Conservation (phyloP, 2,888 invertebrate genomes). For the Seladonia tumulorum region DNA sequence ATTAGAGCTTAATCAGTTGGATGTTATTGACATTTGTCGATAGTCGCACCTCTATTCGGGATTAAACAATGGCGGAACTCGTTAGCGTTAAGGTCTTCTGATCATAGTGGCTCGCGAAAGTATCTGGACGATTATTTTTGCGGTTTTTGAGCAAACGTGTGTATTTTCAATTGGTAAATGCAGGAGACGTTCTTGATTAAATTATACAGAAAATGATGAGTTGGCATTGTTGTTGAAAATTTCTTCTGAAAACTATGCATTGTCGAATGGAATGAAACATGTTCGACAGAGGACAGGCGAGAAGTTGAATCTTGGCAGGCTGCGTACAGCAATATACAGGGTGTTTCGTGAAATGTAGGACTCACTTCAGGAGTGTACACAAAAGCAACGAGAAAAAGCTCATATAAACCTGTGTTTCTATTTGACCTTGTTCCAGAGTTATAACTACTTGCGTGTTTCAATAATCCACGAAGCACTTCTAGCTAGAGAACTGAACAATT, state of each 20-base stretch:
- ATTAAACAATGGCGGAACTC: constrained; percentile 24
- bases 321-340: neutral
- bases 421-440: neutral
- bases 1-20: neutral
- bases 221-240: neutral
- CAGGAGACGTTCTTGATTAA: too few species aligned
- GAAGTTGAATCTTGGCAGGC: neutral
- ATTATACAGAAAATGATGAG: too few species aligned
- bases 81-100: constrained; percentile 71
- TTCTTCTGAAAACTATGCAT: neutral
- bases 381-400: neutral
- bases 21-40: neutral
- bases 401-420: neutral
- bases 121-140: neutral
- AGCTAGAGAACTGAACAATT: neutral
- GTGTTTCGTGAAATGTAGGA: neutral
- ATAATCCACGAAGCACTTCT: neutral
- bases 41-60: neutral
- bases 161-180: too few species aligned
- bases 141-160: too few species aligned
- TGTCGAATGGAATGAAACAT: neutral
- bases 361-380: neutral
- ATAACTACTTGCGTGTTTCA: neutral
- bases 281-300: neutral
- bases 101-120: constrained; percentile 53